These are phyloP conservation scores for Liopterus haemorrhoidalis DNA, from an alignment of 2,888 invertebrate genomes.

Conservation along the genomic window DNA sequence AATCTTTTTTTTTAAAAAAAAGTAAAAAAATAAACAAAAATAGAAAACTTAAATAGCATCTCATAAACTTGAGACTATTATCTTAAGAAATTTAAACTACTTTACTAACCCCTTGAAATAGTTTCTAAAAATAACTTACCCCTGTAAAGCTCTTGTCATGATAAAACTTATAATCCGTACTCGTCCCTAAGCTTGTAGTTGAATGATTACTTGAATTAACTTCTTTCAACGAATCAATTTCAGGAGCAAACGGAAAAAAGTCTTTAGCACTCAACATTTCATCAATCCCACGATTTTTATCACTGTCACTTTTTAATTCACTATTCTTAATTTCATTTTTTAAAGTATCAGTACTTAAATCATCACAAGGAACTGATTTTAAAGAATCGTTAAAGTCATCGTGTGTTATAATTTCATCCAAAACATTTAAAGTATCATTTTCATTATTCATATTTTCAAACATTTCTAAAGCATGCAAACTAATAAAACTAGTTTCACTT, in stretches of 20 bases:
- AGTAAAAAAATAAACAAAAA: too few species aligned
- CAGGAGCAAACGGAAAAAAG: slow-evolving; percentile 46
- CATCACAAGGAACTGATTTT: slow-evolving; percentile 35
- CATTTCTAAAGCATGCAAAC: slow-evolving; percentile 33
- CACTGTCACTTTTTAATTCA: slow-evolving; percentile 11
- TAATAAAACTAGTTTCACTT: slow-evolving; percentile 33
- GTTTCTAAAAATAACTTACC: slow-evolving; percentile 8
- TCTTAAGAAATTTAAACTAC: too few species aligned
- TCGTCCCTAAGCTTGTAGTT: slow-evolving; percentile 51
- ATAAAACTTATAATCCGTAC: slow-evolving; percentile 66
- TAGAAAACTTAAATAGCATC: too few species aligned
- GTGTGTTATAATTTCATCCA: slow-evolving; percentile 41
- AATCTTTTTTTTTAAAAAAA: too few species aligned
- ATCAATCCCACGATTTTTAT: slow-evolving; percentile 14
- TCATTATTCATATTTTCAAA: slow-evolving; percentile 27
- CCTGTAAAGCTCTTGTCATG: slow-evolving; percentile 48
- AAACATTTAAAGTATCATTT: slow-evolving; percentile 38
- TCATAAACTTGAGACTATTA: slow-evolving; percentile 11
- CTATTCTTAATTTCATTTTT: slow-evolving; percentile 32
- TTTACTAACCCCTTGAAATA: neutral
- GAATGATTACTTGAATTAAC: slow-evolving; percentile 46
- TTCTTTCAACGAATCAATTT: slow-evolving; percentile 49
- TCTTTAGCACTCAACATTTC: slow-evolving; percentile 16
- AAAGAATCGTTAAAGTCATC: slow-evolving; percentile 35
- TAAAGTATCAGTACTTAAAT: slow-evolving; percentile 43